Conservation (phyloP, 23 tunicate genomes). For the Clavelina lepadiformis region DNA sequence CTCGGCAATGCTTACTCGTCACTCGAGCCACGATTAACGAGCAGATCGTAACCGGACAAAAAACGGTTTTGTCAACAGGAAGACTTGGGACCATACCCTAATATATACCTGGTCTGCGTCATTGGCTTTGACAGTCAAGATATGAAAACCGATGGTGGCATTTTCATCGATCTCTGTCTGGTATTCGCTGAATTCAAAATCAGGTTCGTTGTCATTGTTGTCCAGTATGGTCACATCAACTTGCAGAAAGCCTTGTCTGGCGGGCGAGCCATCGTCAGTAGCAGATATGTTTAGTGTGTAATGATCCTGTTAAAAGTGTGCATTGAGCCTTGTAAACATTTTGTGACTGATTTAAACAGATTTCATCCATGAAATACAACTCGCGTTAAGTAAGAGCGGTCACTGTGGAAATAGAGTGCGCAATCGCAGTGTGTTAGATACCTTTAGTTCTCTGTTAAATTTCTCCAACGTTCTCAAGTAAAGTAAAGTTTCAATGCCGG, state of each 20-base stretch:
- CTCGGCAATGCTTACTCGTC: too few relatives aligned
- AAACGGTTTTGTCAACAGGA: too few relatives aligned
- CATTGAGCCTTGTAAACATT: too few relatives aligned
- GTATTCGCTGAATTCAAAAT: slow-evolving; percentile 59
- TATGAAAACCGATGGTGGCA: slow-evolving; percentile 30
- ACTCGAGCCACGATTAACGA: too few relatives aligned
- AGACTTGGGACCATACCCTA: not conserved
- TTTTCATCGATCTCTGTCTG: slow-evolving; percentile 49
- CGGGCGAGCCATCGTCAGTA: slow-evolving; percentile 61
- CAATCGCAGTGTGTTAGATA: too few relatives aligned
- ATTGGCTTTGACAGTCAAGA: slow-evolving; percentile 55
- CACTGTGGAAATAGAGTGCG: too few relatives aligned
- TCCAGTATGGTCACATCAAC: slow-evolving; percentile 65
- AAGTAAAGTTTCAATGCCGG: slow-evolving; percentile 41
- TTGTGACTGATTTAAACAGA: too few relatives aligned
- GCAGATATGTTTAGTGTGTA: slow-evolving; percentile 75
- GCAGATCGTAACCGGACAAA: too few relatives aligned
- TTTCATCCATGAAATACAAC: too few relatives aligned
- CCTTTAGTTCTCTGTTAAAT: slow-evolving; percentile 55
- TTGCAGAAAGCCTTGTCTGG: slow-evolving; percentile 52
- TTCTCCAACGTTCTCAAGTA: slow-evolving; percentile 28
- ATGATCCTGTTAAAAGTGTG: slow-evolving; percentile 31
- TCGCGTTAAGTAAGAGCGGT: too few relatives aligned
- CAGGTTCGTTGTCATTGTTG: slow-evolving; percentile 80
- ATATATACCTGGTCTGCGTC: slow-evolving; percentile 60